Evolutionary conservation across 2,888 invertebrate genomes (phyloP).

Genomic region (Pseudococcus viburni): DNA sequence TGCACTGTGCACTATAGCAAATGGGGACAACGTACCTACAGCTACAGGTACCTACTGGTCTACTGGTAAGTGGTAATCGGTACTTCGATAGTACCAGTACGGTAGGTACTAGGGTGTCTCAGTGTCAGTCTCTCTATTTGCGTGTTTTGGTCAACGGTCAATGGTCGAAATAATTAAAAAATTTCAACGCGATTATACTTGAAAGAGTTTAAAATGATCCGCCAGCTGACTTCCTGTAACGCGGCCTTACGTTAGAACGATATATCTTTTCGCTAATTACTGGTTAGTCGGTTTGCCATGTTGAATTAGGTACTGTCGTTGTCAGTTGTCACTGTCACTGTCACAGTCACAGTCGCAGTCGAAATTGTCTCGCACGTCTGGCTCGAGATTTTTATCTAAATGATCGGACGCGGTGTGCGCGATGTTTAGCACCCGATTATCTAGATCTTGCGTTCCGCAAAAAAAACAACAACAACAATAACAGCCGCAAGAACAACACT

Average conservation of each 20-base stretch:
- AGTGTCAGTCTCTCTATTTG: too few relatives aligned
- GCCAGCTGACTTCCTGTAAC: neutral
- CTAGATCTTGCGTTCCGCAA: neutral
- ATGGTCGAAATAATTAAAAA: too few relatives aligned
- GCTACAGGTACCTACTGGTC: too few relatives aligned
- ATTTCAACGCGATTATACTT: too few relatives aligned
- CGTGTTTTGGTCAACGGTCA: too few relatives aligned
- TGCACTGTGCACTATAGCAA: too few relatives aligned
- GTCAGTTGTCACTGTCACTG: too few relatives aligned
- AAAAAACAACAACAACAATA: neutral
- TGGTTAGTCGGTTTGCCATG: neutral
- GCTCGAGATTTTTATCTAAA: constrained; percentile 11
- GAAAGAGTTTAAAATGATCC: neutral
- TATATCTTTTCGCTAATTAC: constrained; percentile 45
- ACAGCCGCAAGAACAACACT: neutral
- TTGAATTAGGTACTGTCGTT: neutral
- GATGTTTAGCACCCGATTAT: constrained; percentile 45
- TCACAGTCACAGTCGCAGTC: neutral
- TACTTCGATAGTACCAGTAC: too few relatives aligned
- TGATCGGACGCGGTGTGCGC: neutral
- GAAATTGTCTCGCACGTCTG: neutral
- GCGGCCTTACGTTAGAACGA: neutral
- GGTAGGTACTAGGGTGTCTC: too few relatives aligned
- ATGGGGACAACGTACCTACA: too few relatives aligned
- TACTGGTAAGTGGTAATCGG: too few relatives aligned